Evolutionary conservation across 2,888 invertebrate species (phyloP).

Genomic region (Himalopsyche japonica): DNA sequence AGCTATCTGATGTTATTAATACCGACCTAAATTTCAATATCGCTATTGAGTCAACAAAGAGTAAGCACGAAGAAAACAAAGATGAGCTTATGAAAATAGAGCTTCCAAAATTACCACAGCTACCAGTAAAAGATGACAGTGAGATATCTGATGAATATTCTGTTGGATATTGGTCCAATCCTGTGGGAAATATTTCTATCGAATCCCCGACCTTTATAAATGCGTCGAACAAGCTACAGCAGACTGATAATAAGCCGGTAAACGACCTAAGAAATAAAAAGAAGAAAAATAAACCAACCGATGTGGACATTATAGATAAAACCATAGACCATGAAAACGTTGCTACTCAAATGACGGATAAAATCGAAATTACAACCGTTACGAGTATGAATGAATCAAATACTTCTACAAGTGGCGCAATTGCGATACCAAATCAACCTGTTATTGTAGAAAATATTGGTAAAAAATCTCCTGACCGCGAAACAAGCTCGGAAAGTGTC

Average conservation of each 20-base stretch:
- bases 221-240: background rate
- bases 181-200: background rate
- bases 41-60: too few species aligned
- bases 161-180: background rate
- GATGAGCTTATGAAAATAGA: background rate
- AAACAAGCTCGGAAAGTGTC: background rate
- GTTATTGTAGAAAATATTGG: background rate
- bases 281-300: background rate
- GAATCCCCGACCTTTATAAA: background rate
- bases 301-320: background rate
- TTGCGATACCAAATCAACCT: background rate
- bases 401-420: background rate
- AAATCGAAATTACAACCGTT: background rate
- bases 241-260: background rate
- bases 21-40: background rate
- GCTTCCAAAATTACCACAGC: background rate
- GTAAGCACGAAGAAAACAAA: background rate
- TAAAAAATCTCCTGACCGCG: background rate
- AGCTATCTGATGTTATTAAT: too few species aligned
- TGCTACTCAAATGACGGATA: background rate
- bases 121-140: background rate
- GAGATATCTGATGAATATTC: background rate
- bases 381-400: background rate
- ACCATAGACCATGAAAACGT: background rate
- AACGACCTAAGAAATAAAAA: background rate